Percentiles rank a stretch among this genome's conserved stretches.
phyloP scores from a whole-genome alignment of 2,113 vertebrate species.

The Emberiza fucata region DNA sequence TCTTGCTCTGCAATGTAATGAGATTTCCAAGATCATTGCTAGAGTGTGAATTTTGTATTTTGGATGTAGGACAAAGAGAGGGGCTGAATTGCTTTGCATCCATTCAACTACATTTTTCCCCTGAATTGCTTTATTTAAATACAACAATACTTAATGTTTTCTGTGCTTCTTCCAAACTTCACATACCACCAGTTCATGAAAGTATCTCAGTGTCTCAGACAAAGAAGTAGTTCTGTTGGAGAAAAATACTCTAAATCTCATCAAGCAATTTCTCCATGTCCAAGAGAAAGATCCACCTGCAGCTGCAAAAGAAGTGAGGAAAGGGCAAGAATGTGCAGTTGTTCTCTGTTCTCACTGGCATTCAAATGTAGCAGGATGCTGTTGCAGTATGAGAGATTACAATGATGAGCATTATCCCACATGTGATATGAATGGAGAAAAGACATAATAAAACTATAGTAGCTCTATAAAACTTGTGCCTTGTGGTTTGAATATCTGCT shows the following conservation, averaged over 20 bases:
- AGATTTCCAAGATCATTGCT: not conserved
- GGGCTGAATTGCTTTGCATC: not conserved
- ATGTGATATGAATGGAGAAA: not conserved
- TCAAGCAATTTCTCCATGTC: not conserved
- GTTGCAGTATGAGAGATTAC: not conserved
- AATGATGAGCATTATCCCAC: constrained; percentile 33
- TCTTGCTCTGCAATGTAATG: not conserved
- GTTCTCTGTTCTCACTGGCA: not conserved
- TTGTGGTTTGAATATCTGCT: not conserved
- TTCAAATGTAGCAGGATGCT: constrained; percentile 11
- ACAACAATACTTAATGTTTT: not conserved
- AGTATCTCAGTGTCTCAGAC: not conserved
- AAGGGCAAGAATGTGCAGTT: constrained; percentile 21
- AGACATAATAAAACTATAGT: not conserved
- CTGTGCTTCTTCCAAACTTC: not conserved
- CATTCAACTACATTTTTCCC: not conserved
- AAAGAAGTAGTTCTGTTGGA: not conserved
- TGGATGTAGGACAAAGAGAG: not conserved
- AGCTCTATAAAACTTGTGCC: not conserved
- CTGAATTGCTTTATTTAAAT: not conserved
- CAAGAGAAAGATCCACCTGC: constrained; percentile 27
- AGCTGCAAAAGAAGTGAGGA: not conserved
- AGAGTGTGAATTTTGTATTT: not conserved
- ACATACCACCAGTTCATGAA: not conserved
- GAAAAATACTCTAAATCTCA: not conserved